Conservation (phyloP, 2,888 invertebrate genomes). For the Harpagoxenus sublaevis region DNA sequence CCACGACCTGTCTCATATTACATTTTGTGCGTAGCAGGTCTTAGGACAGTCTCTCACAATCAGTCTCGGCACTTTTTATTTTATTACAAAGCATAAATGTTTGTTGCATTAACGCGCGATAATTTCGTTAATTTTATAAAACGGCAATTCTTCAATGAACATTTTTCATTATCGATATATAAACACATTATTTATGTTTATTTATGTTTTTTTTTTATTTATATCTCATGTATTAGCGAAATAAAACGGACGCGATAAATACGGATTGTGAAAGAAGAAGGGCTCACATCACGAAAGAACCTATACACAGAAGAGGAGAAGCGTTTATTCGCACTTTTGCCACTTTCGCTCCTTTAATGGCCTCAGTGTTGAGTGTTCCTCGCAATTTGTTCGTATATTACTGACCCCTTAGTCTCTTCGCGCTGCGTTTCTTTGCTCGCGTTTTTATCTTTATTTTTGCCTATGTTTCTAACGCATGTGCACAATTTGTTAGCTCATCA, state of each 20-base stretch:
- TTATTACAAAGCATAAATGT: conserved; percentile 8
- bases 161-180: background rate
- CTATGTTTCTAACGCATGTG: conserved; percentile 52
- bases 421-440: conserved; percentile 56
- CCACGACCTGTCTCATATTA: conserved; percentile 34
- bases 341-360: conserved; percentile 84
- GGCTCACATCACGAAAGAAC: conserved; percentile 54
- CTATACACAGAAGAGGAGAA: conserved; percentile 45
- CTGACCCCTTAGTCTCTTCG: conserved; percentile 61
- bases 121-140: conserved; percentile 26
- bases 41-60: conserved; percentile 14
- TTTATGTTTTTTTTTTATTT: conserved; percentile 3
- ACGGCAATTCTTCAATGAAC: background rate
- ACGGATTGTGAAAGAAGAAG: conserved; percentile 65
- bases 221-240: background rate
- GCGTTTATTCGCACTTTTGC: conserved; percentile 77
- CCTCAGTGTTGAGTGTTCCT: conserved; percentile 75
- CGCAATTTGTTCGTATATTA: conserved; percentile 78
- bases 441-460: conserved; percentile 61
- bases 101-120: conserved; percentile 6
- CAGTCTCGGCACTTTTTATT: conserved; percentile 1
- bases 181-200: conserved; percentile 1
- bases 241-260: conserved; percentile 63
- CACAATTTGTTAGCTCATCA: conserved; percentile 10
- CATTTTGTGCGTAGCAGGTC: conserved; percentile 45